Evolutionary conservation across 2,113 vertebrate species (phyloP), one percentile per base, ranked within the genome.

Genomic region (Passer domesticus): DNA sequence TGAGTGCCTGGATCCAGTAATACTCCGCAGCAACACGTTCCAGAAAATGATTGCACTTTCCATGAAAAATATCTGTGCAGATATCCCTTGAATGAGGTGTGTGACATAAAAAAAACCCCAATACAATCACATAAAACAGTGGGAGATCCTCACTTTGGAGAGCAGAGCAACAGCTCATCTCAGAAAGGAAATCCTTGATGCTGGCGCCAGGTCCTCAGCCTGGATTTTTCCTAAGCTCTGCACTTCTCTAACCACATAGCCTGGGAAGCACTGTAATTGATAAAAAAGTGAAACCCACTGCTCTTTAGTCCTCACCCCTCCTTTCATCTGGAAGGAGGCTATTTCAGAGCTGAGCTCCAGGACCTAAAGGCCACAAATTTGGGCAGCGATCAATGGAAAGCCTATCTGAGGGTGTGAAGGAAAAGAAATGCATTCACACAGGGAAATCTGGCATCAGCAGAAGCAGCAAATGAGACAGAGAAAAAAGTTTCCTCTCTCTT

Each of bases 101-200:
- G 73, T 63, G 82, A 87, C 77, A 88, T 58, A 11, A 90, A 90
- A 80, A 19, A 81, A 81, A 76, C 1, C 1, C 16, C 50, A 63
- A 30, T 28, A 70, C 39, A 84, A 50, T 87, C 90, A 67, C 93
- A 94, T 91, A 92, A 96, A 95, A 59, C 93, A 87, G 92, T 50
- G 81, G 92, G 93, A 92, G 81, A 92, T 75, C 84, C 84, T 92
- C 59, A 46, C 41, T 94, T 84, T 72, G 73, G 87, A 92, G 52
- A 94, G 46, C 4, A 7, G 43, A 73, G 53, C 39, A 73, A 73
- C 70, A 39, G 53, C n/a, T 95, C 93, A 94, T 82, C 86, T 86
- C 50, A 35, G 81, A 94, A 89, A 84, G 90, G 84, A 95, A 96
- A 92, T 55, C 74, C 60, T 87, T 33, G 73, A 68, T 78, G 73